A percentile compares a stretch with the other conserved stretches of the same genome.
Evolutionary conservation across 2,113 vertebrate species (phyloP).

Genomic region (Halcyon malimbica): DNA sequence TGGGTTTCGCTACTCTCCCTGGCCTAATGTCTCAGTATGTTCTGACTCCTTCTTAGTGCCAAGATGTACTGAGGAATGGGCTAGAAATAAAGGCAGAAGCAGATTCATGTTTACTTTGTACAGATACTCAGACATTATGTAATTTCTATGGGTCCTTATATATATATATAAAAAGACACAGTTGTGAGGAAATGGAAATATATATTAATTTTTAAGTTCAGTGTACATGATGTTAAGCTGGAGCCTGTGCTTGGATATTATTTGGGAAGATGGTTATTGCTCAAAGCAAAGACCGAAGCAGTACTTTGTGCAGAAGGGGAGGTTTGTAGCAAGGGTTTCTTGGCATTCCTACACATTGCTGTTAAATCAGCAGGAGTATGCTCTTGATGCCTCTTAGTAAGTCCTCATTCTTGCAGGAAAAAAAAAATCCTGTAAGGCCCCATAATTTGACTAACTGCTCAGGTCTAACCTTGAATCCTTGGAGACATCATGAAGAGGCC

Average conservation of each 20-base stretch:
- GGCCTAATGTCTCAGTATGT: slow-evolving; percentile 64
- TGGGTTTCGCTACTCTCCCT: slow-evolving; percentile 56
- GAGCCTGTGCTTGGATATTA: background rate
- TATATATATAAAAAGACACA: background rate
- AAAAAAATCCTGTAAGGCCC: background rate
- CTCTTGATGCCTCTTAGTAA: background rate
- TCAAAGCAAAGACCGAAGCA: background rate
- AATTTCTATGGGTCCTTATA: background rate
- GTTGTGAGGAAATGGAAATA: background rate
- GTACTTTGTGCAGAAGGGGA: background rate
- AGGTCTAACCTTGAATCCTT: slow-evolving; percentile 36
- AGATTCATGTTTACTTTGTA: slow-evolving; percentile 31
- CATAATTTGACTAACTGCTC: slow-evolving; percentile 47
- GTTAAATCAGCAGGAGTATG: background rate
- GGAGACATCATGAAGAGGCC: slow-evolving; percentile 55
- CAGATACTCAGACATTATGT: background rate
- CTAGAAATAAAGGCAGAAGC: slow-evolving; percentile 52
- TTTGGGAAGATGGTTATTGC: background rate
- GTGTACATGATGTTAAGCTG: background rate
- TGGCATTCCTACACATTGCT: background rate
- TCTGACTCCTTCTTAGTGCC: slow-evolving; percentile 51
- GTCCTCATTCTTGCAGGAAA: background rate
- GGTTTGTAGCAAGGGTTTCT: background rate
- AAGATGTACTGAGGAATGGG: background rate
- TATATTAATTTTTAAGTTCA: background rate